These are phyloP conservation scores for Sorex maritimensis DNA, from an alignment of 2,797 vertebrate species.

Conservation along the genomic window DNA sequence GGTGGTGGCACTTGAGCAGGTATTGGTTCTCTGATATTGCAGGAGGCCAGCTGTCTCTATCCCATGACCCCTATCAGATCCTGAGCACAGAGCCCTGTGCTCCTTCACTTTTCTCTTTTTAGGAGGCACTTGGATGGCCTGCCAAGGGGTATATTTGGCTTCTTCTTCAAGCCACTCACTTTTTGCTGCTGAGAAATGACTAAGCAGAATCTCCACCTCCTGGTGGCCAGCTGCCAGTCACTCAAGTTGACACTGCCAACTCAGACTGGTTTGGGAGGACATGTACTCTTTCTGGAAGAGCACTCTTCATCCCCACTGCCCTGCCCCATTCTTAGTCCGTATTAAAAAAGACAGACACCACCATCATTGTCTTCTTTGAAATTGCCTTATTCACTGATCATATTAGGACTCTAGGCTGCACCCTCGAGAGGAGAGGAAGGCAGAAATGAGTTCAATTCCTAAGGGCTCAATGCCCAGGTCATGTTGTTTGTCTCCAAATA, in stretches of 20 bases:
- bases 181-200: slow-evolving; percentile 81
- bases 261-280: slow-evolving; percentile 63
- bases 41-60: slow-evolving; percentile 9
- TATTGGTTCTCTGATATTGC: background rate
- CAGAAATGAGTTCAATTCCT: background rate
- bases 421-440: background rate
- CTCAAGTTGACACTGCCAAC: slow-evolving; percentile 46
- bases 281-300: slow-evolving; percentile 10
- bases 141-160: slow-evolving; percentile 84
- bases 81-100: slow-evolving; percentile 71
- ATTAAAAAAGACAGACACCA: slow-evolving; percentile 12
- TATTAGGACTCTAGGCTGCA: background rate
- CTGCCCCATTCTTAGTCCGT: background rate
- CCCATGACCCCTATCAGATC: slow-evolving; percentile 40
- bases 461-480: background rate
- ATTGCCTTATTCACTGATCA: background rate
- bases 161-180: slow-evolving; percentile 80
- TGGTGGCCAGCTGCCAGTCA: slow-evolving; percentile 77
- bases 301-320: background rate
- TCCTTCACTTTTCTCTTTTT: slow-evolving; percentile 85
- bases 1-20: background rate
- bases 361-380: background rate
- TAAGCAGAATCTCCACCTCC: slow-evolving; percentile 82
- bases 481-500: background rate
- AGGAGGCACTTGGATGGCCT: slow-evolving; percentile 82